Base-by-base conservation (phyloP, 92 coral and sea anemone species). In the Epizoanthus rinbou region DNA sequence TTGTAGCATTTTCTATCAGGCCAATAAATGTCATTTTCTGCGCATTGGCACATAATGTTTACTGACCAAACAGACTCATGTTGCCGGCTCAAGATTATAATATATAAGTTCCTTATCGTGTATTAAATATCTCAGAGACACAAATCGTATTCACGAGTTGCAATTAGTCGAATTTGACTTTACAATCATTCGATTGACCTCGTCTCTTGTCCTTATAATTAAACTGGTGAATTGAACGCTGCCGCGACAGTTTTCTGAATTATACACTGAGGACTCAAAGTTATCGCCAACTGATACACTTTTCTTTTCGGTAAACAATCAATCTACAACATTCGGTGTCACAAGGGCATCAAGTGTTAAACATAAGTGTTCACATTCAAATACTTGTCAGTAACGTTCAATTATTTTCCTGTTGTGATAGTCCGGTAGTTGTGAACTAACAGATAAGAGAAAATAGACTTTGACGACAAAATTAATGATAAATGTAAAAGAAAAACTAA, bases 401-500 rank as follows among this genome's bases (percentile, higher is more conserved):
- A 58, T 33, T 73, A 33, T 76, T 37, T 37, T 76, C 39, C 19
- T 54, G 23, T 37, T n/a, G 9, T 21, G 35, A 69, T 78, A 18
- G 57, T 22, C 45, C 64, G 47, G 19, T 8, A n/a, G 45, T 21
- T 16, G 23, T 78, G 66, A 21, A 63, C 43, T 69, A 11, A 17
- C 35, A 22, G 70, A 63, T 60, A 41, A 78, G 22, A 50, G 52
- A 78, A 76, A 78, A 63, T 22, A 78, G 82, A 63, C 71, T 37
- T 78, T 56, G 70, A 78, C 71, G 25, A 53, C 21, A 78, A 33
- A 78, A 78, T 78, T 78, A 78, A 78, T 78, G 70, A 62, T 22
- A 39, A 56, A 78, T 78, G 71, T 9, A 78, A 75, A 78, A 76
- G 63, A 50, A 76, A 76, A 76, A 35, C 9, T 75, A 76, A 59